Evolutionary conservation across 23 tunicate species (phyloP).

Genomic region (Trididemnum clinides): DNA sequence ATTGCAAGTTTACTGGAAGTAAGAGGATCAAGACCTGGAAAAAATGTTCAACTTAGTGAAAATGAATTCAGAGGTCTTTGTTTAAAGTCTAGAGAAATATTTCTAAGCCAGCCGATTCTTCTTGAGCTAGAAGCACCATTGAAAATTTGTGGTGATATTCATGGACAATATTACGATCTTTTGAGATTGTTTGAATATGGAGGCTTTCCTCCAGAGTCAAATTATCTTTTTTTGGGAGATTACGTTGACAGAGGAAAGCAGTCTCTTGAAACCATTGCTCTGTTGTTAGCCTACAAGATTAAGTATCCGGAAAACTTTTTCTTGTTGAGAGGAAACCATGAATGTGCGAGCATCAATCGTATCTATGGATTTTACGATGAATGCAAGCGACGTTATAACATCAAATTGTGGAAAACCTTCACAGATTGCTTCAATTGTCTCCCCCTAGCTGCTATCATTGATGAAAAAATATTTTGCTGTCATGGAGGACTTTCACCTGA

Average conservation of each 20-base stretch:
- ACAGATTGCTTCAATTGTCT: conserved; percentile 99
- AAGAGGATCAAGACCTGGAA: conserved; percentile 96
- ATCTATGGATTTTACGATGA: conserved; percentile 99
- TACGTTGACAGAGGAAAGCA: conserved; percentile 99
- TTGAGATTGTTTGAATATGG: conserved; percentile 98
- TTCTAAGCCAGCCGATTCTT: conserved; percentile 96
- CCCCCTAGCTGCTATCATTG: conserved; percentile 97
- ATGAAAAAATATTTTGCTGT: conserved; percentile 98
- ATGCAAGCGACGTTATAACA: conserved; percentile 96
- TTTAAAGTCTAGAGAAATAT: conserved; percentile 91
- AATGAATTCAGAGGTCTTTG: conserved; percentile 94
- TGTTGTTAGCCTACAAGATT: conserved; percentile 93
- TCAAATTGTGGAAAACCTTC: conserved; percentile 98
- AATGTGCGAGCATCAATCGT: conserved; percentile 96
- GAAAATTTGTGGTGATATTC: conserved; percentile 98
- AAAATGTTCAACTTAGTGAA: conserved; percentile 94
- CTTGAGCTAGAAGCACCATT: conserved; percentile 98
- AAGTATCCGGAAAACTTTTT: conserved; percentile 99
- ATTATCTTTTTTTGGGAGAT: conserved; percentile 93
- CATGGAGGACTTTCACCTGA: conserved; percentile 99
- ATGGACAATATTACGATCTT: conserved; percentile 99
- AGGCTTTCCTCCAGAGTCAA: conserved; percentile 97
- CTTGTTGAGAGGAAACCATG: conserved; percentile 94
- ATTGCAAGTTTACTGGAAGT: conserved; percentile 96
- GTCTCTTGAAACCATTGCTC: conserved; percentile 96